These are phyloP conservation scores for Pandemis cinnamomeana DNA, from an alignment of 2,888 invertebrate species.

Conservation along the genomic window DNA sequence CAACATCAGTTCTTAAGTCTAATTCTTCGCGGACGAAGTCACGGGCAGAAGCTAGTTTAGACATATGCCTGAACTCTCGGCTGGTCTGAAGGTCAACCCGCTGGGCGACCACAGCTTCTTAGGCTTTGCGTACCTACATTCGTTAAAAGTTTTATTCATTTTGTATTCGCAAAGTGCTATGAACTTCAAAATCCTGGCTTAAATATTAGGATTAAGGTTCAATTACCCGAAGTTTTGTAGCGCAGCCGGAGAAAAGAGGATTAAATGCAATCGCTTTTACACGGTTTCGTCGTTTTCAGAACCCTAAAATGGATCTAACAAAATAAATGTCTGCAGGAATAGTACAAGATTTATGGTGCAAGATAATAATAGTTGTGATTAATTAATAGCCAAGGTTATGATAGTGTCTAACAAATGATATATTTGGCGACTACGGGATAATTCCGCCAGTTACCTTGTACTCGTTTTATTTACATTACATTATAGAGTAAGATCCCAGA, in stretches of 20 bases:
- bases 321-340: conserved; percentile 5
- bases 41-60: too few species aligned
- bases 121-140: neutral
- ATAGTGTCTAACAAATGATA: conserved; percentile 10
- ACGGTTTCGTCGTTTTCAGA: neutral
- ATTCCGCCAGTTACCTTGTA: neutral
- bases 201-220: conserved; percentile 2
- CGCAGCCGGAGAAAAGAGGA: neutral
- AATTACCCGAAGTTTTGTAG: conserved; percentile 4
- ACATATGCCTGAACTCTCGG: neutral
- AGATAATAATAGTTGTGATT: conserved; percentile 23
- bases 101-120: neutral
- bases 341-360: conserved; percentile 12
- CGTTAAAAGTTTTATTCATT: conserved; percentile 1
- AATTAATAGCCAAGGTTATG: conserved; percentile 3
- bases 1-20: too few species aligned
- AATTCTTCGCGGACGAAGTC: too few species aligned
- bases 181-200: neutral
- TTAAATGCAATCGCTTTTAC: neutral
- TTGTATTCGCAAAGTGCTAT: neutral
- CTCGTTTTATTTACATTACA: neutral
- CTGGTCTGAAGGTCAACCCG: neutral
- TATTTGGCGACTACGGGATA: neutral
- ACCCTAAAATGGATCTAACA: neutral
- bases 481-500: too few species aligned